These are phyloP conservation scores for Syngnathoides biaculeatus DNA, from an alignment of 2,113 vertebrate genomes.

Conservation along the genomic window DNA sequence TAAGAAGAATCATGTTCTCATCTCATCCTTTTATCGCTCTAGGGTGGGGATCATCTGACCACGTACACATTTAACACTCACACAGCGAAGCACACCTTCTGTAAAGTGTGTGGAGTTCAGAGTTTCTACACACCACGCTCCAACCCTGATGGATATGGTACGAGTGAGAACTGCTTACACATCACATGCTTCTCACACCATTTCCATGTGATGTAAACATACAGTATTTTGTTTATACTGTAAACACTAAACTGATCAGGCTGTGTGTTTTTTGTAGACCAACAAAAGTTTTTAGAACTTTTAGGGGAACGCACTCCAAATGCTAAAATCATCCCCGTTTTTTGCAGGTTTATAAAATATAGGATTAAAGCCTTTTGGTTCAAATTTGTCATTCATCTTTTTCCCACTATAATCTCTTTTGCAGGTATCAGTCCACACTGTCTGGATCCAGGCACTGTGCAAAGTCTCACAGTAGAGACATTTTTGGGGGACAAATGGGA, in stretches of 20 bases:
- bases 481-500: slow-evolving; percentile 92
- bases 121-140: slow-evolving; percentile 95
- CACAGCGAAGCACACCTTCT: slow-evolving; percentile 88
- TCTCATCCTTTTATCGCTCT: background rate
- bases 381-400: background rate
- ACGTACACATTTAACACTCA: slow-evolving; percentile 93
- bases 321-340: background rate
- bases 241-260: background rate
- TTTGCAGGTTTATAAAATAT: background rate
- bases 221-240: background rate
- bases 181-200: background rate
- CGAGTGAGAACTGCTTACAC: slow-evolving; percentile 3
- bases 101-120: slow-evolving; percentile 93
- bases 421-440: slow-evolving; percentile 89
- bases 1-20: background rate
- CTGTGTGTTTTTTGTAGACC: background rate
- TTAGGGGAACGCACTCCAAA: background rate
- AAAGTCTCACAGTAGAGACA: slow-evolving; percentile 77
- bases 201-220: background rate
- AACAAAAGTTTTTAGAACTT: background rate
- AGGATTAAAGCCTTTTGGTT: background rate
- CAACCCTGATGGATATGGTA: slow-evolving; percentile 89
- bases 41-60: slow-evolving; percentile 87
- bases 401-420: slow-evolving; percentile 8
- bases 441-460: slow-evolving; percentile 85